These are phyloP conservation scores for Ameiurus melas DNA, from an alignment of 2,113 vertebrate species.

Conservation along the genomic window DNA sequence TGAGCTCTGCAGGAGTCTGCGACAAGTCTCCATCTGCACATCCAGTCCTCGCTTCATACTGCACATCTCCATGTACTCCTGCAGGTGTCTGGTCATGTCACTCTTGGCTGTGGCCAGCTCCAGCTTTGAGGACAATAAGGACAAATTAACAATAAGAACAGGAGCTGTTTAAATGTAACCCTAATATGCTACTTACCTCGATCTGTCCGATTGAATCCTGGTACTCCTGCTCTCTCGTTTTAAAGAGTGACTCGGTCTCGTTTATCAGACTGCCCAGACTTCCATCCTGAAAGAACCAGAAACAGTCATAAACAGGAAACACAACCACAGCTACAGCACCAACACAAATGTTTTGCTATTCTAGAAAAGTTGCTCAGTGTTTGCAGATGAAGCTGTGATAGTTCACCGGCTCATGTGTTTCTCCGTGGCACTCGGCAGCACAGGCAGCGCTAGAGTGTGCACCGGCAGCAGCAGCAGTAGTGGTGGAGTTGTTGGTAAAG, in stretches of 20 bases:
- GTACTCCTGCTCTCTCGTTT: constrained; percentile 94
- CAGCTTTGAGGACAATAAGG: constrained; percentile 67
- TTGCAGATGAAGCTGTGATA: neutral
- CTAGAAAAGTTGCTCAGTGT: neutral
- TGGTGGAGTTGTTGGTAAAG: constrained; percentile 85
- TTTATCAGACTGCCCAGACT: constrained; percentile 93
- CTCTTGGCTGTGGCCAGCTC: constrained; percentile 90
- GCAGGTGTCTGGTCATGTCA: constrained; percentile 91
- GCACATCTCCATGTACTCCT: constrained; percentile 97
- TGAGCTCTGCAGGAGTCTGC: constrained; percentile 86
- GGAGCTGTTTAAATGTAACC: neutral
- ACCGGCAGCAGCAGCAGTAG: constrained; percentile 42
- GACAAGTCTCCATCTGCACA: constrained; percentile 84
- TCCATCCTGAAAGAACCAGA: constrained; percentile 75
- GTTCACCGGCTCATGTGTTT: constrained; percentile 73
- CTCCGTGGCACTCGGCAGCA: constrained; percentile 65
- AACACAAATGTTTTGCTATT: neutral
- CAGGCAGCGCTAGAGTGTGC: constrained; percentile 5
- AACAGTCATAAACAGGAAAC: neutral
- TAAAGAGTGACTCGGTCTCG: constrained; percentile 93
- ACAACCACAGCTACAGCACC: neutral
- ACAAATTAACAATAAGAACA: neutral
- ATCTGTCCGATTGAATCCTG: constrained; percentile 96
- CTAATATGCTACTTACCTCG: constrained; percentile 74
- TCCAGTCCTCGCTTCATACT: constrained; percentile 93